A percentile compares a stretch with the other conserved stretches of the same genome.
Conservation (phyloP, 1,140 invertebrate species). For the Agraylea sexmaculata region DNA sequence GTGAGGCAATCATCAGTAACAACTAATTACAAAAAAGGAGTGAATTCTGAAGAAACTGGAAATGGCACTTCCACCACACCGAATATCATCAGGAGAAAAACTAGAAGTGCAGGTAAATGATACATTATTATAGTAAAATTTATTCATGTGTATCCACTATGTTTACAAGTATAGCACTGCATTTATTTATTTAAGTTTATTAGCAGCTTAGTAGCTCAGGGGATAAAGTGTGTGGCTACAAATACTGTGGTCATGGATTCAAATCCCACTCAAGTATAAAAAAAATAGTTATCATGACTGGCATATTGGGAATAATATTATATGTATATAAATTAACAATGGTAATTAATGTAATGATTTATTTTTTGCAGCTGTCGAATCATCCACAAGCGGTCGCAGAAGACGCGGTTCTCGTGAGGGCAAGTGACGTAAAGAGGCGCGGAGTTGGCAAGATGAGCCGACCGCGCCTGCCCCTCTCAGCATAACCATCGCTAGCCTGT, state of each 20-base stretch:
- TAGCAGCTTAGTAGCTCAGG: too few species aligned
- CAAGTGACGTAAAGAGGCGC: slow-evolving; percentile 45
- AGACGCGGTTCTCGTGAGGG: slow-evolving; percentile 44
- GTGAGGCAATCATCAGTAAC: slow-evolving; percentile 26
- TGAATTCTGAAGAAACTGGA: slow-evolving; percentile 19
- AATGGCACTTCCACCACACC: slow-evolving; percentile 10
- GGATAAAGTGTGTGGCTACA: not conserved
- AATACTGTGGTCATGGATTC: slow-evolving; percentile 2
- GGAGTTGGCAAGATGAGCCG: slow-evolving; percentile 24
- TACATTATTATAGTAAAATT: slow-evolving; percentile 3
- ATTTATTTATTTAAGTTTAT: too few species aligned
- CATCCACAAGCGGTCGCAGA: slow-evolving; percentile 25
- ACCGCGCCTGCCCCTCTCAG: slow-evolving; percentile 14
- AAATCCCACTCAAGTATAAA: slow-evolving; percentile 14
- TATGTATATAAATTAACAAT: slow-evolving; percentile 2
- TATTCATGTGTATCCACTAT: not conserved
- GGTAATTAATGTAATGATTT: not conserved
- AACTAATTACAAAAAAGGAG: slow-evolving; percentile 23
- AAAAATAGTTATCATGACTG: slow-evolving; percentile 7
- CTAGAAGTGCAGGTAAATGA: slow-evolving; percentile 48
- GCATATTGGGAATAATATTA: slow-evolving; percentile 1
- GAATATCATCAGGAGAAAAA: slow-evolving; percentile 41
- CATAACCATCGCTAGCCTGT: slow-evolving; percentile 10
- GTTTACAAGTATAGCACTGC: too few species aligned
- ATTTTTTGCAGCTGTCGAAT: slow-evolving; percentile 30